These are phyloP conservation scores for Penaeus indicus DNA, from an alignment of 1,140 invertebrate genomes.

Conservation along the genomic window DNA sequence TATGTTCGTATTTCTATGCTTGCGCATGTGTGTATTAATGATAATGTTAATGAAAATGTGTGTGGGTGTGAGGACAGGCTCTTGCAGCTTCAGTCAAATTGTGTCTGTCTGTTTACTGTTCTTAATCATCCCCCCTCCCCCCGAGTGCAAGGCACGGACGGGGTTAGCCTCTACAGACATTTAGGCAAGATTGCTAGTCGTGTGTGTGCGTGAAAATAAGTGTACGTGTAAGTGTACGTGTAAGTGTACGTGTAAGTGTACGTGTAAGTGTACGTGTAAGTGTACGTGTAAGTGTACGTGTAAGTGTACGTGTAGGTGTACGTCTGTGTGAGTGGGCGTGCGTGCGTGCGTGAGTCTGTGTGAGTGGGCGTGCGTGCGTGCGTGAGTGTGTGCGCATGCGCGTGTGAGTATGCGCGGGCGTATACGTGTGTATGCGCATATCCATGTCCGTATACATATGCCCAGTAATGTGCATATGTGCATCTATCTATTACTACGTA, in stretches of 20 bases:
- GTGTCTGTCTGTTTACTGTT: no score
- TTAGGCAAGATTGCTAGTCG: neutral
- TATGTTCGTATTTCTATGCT: no score
- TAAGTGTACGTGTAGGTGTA: neutral
- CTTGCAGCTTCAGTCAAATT: no score
- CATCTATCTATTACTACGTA: no score
- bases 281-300: neutral
- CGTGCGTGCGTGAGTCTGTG: slow-evolving; percentile 29
- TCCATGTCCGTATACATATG: no score
- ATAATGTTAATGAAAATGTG: no score
- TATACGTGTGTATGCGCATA: slow-evolving; percentile 1
- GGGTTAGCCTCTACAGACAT: no score
- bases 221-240: slow-evolving; percentile 16
- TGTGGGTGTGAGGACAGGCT: no score
- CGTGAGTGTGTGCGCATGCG: neutral
- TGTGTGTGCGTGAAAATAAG: slow-evolving; percentile 6
- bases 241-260: neutral
- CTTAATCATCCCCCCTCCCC: no score
- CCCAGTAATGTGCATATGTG: no score
- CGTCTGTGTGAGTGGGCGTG: neutral
- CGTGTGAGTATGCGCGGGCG: neutral
- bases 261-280: neutral
- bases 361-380: neutral
- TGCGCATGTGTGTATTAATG: no score
- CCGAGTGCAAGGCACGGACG: no score